Evolutionary conservation across 2,113 vertebrate species (phyloP).

Genomic region (Cranoglanis bouderius): DNA sequence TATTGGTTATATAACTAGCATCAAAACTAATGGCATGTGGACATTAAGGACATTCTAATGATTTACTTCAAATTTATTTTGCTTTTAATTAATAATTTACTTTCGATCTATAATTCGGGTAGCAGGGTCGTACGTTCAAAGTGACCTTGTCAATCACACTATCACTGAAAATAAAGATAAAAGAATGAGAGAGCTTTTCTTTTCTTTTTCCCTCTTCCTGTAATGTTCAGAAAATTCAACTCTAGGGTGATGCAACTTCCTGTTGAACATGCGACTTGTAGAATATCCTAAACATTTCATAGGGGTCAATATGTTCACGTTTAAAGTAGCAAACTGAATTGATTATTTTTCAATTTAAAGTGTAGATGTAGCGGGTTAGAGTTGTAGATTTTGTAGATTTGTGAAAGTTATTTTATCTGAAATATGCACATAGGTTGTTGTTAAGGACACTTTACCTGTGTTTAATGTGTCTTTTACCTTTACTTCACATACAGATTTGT

Average conservation of each 20-base stretch:
- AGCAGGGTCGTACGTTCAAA: not conserved
- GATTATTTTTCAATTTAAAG: not conserved
- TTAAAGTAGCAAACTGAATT: not conserved
- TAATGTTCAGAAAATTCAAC: not conserved
- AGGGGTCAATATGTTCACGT: not conserved
- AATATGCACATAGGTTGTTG: not conserved
- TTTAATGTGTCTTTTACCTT: not conserved
- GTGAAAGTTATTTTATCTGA: not conserved
- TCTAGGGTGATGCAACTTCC: not conserved
- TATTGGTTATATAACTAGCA: not conserved
- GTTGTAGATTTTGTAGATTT: not conserved
- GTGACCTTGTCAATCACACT: not conserved
- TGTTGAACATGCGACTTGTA: not conserved
- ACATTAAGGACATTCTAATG: not conserved
- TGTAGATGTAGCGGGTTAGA: not conserved
- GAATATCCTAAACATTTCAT: not conserved
- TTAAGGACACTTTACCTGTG: not conserved
- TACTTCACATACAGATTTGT: not conserved
- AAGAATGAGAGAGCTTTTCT: not conserved
- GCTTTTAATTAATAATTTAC: not conserved
- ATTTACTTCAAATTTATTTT: not conserved
- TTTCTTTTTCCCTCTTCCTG: not conserved
- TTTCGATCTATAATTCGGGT: not conserved
- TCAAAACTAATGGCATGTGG: not conserved
- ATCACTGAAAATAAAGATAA: not conserved